phyloP scores from a whole-genome alignment of 30 jellyfish, hydroid and myxozoan species.

The Hydractinia echinata region DNA sequence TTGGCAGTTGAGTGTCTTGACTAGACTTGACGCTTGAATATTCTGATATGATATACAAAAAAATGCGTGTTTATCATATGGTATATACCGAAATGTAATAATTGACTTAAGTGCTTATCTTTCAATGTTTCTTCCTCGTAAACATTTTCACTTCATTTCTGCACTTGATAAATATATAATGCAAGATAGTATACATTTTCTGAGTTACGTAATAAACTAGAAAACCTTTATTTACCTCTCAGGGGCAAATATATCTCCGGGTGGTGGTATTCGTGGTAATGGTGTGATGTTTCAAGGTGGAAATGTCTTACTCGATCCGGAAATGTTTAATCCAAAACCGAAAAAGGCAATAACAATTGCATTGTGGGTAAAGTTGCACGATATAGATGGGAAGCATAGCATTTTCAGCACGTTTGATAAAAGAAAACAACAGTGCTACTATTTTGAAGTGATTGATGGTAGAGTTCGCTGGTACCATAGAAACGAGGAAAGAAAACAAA shows the following conservation, averaged over 20 bases:
- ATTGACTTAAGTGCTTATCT: too few relatives aligned
- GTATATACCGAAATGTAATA: too few relatives aligned
- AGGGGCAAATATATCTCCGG: slow-evolving; percentile 96
- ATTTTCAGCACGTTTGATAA: slow-evolving; percentile 77
- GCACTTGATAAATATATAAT: neutral
- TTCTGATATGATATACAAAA: too few relatives aligned
- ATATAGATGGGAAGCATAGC: slow-evolving; percentile 68
- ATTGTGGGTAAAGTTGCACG: slow-evolving; percentile 77
- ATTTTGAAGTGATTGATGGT: slow-evolving; percentile 64
- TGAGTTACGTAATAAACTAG: too few relatives aligned
- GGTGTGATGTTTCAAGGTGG: slow-evolving; percentile 95
- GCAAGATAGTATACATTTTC: neutral
- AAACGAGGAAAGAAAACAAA: slow-evolving; percentile 54
- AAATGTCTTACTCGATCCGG: slow-evolving; percentile 76
- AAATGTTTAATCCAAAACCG: slow-evolving; percentile 78
- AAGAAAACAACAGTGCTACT: slow-evolving; percentile 40
- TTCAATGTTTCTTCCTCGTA: neutral
- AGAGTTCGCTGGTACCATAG: slow-evolving; percentile 84
- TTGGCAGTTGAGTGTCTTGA: too few relatives aligned
- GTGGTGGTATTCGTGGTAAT: slow-evolving; percentile 95
- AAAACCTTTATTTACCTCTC: neutral
- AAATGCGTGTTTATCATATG: too few relatives aligned
- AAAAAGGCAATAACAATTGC: slow-evolving; percentile 76
- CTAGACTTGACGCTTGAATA: too few relatives aligned
- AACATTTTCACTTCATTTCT: neutral